Conservation (phyloP, 2,113 vertebrate genomes). For the Brachionichthys hirsutus region DNA sequence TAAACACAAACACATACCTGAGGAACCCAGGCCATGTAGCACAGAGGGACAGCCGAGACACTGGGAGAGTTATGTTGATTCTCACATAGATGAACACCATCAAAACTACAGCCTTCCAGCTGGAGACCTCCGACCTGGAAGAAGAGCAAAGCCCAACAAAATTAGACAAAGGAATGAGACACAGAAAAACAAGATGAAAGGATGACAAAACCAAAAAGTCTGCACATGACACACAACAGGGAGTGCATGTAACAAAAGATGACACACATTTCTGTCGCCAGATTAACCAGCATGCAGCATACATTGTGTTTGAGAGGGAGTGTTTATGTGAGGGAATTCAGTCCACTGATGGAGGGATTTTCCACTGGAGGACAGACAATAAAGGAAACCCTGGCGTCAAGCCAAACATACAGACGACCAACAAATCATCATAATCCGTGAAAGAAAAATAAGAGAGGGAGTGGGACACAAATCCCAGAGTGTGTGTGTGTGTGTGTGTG, state of each 20-base stretch:
- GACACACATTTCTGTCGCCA: neutral
- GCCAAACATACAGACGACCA: conserved; percentile 36
- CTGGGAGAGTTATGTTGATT: conserved; percentile 93
- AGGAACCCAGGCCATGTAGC: conserved; percentile 94
- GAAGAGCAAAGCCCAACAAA: too few relatives aligned
- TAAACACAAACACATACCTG: conserved; percentile 61
- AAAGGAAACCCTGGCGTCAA: conserved; percentile 52
- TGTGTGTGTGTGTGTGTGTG: conserved; percentile 29
- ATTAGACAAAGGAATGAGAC: too few relatives aligned
- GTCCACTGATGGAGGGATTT: conserved; percentile 57
- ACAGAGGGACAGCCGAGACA: conserved; percentile 88
- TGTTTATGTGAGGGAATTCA: conserved; percentile 28
- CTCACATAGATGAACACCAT: conserved; percentile 88
- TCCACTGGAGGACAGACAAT: conserved; percentile 50
- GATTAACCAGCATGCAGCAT: conserved; percentile 18
- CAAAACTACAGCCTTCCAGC: conserved; percentile 93
- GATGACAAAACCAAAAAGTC: neutral
- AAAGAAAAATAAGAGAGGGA: conserved; percentile 16
- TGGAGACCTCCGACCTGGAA: conserved; percentile 88
- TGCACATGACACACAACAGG: neutral
- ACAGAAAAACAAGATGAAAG: neutral
- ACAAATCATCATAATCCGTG: conserved; percentile 54
- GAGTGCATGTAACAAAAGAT: neutral
- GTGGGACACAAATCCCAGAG: conserved; percentile 25
- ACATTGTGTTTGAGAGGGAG: conserved; percentile 13